Conservation (phyloP, 2,797 vertebrate genomes). For the Epinephelus coioides region DNA sequence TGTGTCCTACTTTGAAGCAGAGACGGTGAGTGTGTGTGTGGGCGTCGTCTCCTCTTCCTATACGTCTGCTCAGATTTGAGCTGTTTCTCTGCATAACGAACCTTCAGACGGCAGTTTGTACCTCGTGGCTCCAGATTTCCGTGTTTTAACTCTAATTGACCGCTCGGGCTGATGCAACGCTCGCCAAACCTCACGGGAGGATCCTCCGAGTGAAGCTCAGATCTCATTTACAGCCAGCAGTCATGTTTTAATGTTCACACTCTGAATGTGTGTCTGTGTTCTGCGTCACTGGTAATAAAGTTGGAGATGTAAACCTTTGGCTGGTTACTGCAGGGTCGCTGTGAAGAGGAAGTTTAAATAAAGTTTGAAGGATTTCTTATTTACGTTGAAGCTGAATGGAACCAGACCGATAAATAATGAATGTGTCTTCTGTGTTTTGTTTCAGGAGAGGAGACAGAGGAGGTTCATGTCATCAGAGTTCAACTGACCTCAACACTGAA, state of each 20-base stretch:
- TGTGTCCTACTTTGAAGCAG: background rate
- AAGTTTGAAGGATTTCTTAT: background rate
- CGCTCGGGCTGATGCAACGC: constrained; percentile 21
- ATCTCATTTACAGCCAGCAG: background rate
- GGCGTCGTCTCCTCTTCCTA: constrained; percentile 15
- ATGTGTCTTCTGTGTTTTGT: constrained; percentile 19
- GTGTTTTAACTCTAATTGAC: constrained; percentile 49
- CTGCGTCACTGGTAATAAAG: background rate
- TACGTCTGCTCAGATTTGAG: constrained; percentile 1
- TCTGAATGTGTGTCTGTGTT: background rate
- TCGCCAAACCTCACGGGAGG: constrained; percentile 2
- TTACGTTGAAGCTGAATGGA: background rate
- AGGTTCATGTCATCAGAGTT: constrained; percentile 31
- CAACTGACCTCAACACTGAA: constrained; percentile 41
- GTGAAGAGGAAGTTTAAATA: background rate
- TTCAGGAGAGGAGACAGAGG: constrained; percentile 47
- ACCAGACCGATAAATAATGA: background rate
- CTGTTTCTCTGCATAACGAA: constrained; percentile 47
- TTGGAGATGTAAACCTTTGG: background rate
- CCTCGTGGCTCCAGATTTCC: constrained; percentile 35
- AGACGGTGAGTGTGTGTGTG: background rate
- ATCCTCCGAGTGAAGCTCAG: background rate
- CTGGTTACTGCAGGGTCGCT: background rate
- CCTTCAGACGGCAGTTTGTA: constrained; percentile 32
- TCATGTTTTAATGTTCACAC: background rate